phyloP scores from a whole-genome alignment of 2,113 vertebrate species.

The Theristicus caerulescens region DNA sequence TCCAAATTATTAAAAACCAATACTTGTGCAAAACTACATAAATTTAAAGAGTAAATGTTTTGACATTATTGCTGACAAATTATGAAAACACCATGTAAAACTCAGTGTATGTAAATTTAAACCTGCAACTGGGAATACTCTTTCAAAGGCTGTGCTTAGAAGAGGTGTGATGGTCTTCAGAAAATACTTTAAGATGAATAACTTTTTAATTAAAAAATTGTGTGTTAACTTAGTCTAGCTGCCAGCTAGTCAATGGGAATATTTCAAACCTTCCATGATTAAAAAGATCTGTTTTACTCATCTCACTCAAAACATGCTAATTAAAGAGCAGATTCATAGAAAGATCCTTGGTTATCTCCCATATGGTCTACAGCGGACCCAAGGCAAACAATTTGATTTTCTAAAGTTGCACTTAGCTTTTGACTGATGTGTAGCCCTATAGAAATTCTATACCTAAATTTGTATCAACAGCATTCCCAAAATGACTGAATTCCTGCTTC shows the following conservation, averaged over 20 bases:
- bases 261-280: neutral
- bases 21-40: neutral
- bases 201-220: neutral
- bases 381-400: neutral
- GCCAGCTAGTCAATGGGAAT: neutral
- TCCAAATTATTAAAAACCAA: neutral
- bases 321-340: neutral
- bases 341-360: neutral
- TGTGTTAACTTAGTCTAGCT: neutral
- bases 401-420: neutral
- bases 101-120: neutral
- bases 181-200: neutral
- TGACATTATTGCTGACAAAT: neutral
- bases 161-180: neutral
- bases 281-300: neutral
- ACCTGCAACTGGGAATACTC: neutral
- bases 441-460: neutral
- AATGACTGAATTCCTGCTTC: neutral
- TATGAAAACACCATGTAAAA: neutral
- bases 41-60: neutral
- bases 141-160: neutral
- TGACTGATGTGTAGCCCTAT: neutral
- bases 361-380: neutral
- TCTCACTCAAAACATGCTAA: neutral
- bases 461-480: neutral